Evolutionary conservation across 2,888 invertebrate species (phyloP), one percentile per base, ranked within the genome.

Genomic region (Scaeva pyrastri): DNA sequence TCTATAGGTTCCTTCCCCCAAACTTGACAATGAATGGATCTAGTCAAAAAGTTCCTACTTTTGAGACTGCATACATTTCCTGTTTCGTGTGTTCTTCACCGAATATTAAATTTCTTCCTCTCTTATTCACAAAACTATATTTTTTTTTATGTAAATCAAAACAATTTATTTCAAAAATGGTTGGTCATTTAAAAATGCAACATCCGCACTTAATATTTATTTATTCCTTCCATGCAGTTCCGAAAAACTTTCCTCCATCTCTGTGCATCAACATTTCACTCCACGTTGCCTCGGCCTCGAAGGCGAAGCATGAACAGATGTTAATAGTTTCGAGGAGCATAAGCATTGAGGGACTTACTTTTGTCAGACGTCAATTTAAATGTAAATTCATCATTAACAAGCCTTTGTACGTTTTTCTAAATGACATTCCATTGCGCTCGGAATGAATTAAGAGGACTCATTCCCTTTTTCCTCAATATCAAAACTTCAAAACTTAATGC

Each of bases 361-460:
- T 60, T 21, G 48, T 50, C 60, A 70, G 60, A 72, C 55, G 64
- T 71, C 84, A 84, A 79, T 84, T 79, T 71, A 79, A 64, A 84
- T 84, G 75, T 66, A 84, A 79, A 84, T 84, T 84, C 71, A 58
- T 79, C 74, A 78, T 72, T 84, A 79, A 71, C 72, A 79, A 79
- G 50, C 58, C 64, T 79, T 75, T 75, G 74, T 74, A 68, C 26
- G 56, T 58, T 75, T 64, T 64, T 64, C 23, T 12, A 77, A 83
- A 78, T 78, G 72, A 83, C 60, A 78, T 75, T 79, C 56, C 74
- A 71, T 79, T 84, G 36, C 31, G 31, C 58, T 26, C 14, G 36
- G n/a, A 83, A 73, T 68, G 52, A 83, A 39, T 48, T 45, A 55
- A 45, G 16, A 66, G 23, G 8, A 12, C 43, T 48, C 43, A 8